Conservation (phyloP, 2,888 invertebrate species). For the Heliconius charithonia region DNA sequence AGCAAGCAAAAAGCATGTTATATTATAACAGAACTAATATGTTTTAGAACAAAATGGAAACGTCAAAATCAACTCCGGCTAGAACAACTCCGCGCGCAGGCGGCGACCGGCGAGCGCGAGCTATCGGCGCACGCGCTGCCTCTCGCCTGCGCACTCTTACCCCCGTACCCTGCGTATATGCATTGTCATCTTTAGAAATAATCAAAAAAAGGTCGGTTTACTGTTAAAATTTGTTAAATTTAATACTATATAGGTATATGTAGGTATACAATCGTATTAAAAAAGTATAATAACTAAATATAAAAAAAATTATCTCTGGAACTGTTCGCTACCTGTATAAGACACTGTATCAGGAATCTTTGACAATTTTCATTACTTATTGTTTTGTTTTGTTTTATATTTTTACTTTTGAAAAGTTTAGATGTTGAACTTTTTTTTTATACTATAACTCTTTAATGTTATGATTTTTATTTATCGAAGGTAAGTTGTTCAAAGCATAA, state of each 20-base stretch:
- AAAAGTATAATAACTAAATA: not conserved
- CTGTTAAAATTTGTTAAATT: slow-evolving; percentile 10
- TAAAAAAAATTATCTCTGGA: not conserved
- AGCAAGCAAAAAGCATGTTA: not conserved
- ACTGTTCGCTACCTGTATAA: not conserved
- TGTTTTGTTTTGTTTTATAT: not conserved
- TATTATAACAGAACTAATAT: slow-evolving; percentile 4
- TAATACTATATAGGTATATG: not conserved
- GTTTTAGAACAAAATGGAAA: slow-evolving; percentile 92
- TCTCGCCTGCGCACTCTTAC: slow-evolving; percentile 73
- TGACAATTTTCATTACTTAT: not conserved
- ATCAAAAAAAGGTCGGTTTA: not conserved
- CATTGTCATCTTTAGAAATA: slow-evolving; percentile 71
- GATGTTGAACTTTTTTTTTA: not conserved
- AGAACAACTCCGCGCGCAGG: slow-evolving; percentile 93
- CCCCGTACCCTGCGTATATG: slow-evolving; percentile 78
- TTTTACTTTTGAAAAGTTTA: not conserved
- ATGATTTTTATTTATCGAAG: not conserved
- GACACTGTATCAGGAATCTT: not conserved
- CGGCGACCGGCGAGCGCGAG: slow-evolving; percentile 87
- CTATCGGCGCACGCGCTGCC: slow-evolving; percentile 71
- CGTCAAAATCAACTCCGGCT: slow-evolving; percentile 93
- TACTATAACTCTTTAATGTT: not conserved
- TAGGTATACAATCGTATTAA: slow-evolving; percentile 11
- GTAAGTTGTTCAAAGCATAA: not conserved